phyloP scores from a whole-genome alignment of 2,888 invertebrate species.

The Flexamia atlantica region DNA sequence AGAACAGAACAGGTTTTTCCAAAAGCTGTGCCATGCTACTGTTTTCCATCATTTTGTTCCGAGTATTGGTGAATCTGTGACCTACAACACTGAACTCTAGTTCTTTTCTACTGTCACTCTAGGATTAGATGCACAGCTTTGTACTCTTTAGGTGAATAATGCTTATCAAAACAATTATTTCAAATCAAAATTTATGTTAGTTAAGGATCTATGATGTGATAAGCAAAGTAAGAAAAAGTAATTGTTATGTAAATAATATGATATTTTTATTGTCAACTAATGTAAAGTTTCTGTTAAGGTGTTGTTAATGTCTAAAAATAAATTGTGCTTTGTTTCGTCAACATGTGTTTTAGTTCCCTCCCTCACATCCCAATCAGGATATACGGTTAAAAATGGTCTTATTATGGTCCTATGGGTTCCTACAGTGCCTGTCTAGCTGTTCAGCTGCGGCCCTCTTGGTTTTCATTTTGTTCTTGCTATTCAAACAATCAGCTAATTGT shows the following conservation, averaged over 20 bases:
- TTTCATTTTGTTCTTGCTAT: too few relatives aligned
- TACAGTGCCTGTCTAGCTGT: too few relatives aligned
- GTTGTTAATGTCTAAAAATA: conserved; percentile 57
- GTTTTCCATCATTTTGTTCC: neutral
- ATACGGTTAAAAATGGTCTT: too few relatives aligned
- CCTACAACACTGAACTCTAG: conserved; percentile 21
- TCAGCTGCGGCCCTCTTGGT: too few relatives aligned
- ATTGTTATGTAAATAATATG: conserved; percentile 52
- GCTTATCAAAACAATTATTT: conserved; percentile 22
- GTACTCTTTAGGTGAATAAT: neutral
- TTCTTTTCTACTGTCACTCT: conserved; percentile 24
- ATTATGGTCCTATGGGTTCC: too few relatives aligned
- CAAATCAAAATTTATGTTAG: conserved; percentile 54
- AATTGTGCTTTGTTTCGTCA: conserved; percentile 56
- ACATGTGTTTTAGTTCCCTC: neutral
- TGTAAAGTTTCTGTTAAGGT: conserved; percentile 51
- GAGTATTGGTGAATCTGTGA: neutral
- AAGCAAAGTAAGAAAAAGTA: conserved; percentile 8
- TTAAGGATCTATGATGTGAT: conserved; percentile 35
- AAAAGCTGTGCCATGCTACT: neutral
- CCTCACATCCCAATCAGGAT: too few relatives aligned
- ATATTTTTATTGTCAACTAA: conserved; percentile 57
- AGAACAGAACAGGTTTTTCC: too few relatives aligned
- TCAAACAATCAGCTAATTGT: too few relatives aligned
- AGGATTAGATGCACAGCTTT: conserved; percentile 28